Evolutionary conservation across 1,140 invertebrate genomes (phyloP).

Genomic region (Araneus ventricosus): DNA sequence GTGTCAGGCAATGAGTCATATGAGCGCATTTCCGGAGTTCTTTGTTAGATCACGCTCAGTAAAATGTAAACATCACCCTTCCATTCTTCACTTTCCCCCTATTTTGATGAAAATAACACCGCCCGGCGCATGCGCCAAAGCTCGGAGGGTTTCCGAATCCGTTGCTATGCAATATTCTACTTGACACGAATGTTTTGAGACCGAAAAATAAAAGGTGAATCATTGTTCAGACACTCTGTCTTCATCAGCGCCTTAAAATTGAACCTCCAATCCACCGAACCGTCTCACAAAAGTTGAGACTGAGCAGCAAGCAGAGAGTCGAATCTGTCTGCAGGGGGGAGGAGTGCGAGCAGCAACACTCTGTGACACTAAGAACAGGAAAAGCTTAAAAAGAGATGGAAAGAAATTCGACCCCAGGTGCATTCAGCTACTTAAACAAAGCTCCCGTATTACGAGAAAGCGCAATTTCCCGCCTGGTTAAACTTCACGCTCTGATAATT

Average conservation of each 20-base stretch:
- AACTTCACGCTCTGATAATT: conserved; percentile 74
- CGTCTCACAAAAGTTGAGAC: not conserved
- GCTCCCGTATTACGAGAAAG: conserved; percentile 65
- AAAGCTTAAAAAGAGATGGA: conserved; percentile 43
- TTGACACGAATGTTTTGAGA: too few relatives aligned
- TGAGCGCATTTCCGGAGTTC: too few relatives aligned
- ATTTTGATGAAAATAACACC: too few relatives aligned
- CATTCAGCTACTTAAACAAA: conserved; percentile 59
- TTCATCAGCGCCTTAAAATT: conserved; percentile 7
- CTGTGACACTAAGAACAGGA: conserved; percentile 25
- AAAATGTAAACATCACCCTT: too few relatives aligned
- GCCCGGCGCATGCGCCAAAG: too few relatives aligned
- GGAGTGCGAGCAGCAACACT: not conserved
- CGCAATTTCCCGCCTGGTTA: conserved; percentile 71
- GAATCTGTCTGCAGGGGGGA: not conserved
- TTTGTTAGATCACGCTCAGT: too few relatives aligned
- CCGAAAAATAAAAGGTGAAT: not conserved
- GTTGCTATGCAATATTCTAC: too few relatives aligned
- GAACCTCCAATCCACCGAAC: not conserved
- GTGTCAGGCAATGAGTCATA: too few relatives aligned
- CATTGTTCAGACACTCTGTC: not conserved
- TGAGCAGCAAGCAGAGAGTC: not conserved
- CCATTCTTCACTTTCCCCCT: too few relatives aligned
- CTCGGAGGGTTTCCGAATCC: too few relatives aligned
- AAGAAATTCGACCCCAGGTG: conserved; percentile 48